Base-by-base conservation (phyloP, 1,140 invertebrate species). In the Triops cancriformis region DNA sequence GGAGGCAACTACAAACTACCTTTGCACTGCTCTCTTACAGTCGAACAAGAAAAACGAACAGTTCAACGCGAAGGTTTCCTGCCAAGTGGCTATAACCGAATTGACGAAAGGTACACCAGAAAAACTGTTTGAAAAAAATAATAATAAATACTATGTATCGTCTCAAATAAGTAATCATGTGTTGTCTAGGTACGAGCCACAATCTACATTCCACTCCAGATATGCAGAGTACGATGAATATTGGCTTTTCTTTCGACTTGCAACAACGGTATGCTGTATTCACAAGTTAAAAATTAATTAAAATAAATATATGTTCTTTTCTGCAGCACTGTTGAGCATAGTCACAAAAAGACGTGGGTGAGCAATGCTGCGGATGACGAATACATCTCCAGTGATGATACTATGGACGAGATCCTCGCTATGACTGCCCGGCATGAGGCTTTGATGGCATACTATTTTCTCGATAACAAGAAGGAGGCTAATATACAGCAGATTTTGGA, bases 391-490 rank as follows among this genome's bases (percentile, higher is more conserved):
- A 76, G 75, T 74, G 87, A 91, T 75, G 93, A 95, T 82, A 92
- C 92, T 1, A 94, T 95, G 83, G 93, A 96, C 79, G 91, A 94
- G 84, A 93, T 95, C 80, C 86, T 97, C 26, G 90, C 92, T 81
- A 90, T 92, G 75, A 93, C 94, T 9, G 87, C 91, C 42, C 90
- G 95, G 80, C 92, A 95, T 83, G 94, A 97, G 80, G 91, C 94
- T 7, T 85, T 95, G 1, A 92, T 96, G 87, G 91, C 94, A 0
- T 96, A 93, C 85, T 95, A 96, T 85, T 96, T 96, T 82, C 90
- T 93, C 82, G 91, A 94, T 82, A 91, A 93, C 82, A 90, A 93
- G 26, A 76, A 26, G 11, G 31, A 64, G 23, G 42, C 14, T 14
- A 64, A 64, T n/a, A 23, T 64, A 6, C 51, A 64, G 23, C 51